These are phyloP conservation scores for Cerastis rubricosa DNA, from an alignment of 2,888 invertebrate species.

Conservation along the genomic window DNA sequence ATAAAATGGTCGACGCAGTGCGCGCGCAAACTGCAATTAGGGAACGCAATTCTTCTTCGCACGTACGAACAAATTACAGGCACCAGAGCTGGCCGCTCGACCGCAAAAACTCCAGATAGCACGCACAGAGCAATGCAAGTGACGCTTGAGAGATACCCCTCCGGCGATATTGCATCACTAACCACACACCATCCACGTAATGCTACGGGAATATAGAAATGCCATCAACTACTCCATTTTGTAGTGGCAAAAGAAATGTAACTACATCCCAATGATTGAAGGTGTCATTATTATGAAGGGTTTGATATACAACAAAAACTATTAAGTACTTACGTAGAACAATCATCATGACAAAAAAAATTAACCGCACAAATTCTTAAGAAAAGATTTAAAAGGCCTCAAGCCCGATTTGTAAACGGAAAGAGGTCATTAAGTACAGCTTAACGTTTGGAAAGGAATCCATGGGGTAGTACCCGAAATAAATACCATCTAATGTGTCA, in stretches of 20 bases:
- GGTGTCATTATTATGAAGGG: conserved; percentile 31
- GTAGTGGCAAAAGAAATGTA: conserved; percentile 53
- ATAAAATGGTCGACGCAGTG: conserved; percentile 74
- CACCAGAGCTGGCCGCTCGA: conserved; percentile 70
- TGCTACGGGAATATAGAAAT: conserved; percentile 50
- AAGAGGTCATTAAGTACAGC: conserved; percentile 79
- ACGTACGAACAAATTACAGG: conserved; percentile 88
- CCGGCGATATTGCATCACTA: conserved; percentile 51
- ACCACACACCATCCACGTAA: conserved; percentile 44
- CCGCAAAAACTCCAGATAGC: conserved; percentile 63
- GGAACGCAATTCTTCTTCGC: conserved; percentile 84
- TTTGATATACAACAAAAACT: conserved; percentile 49
- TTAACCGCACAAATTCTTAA: conserved; percentile 53
- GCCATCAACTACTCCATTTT: conserved; percentile 51
- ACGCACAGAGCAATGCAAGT: conserved; percentile 61
- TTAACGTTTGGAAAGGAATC: conserved; percentile 75
- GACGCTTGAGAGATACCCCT: conserved; percentile 52
- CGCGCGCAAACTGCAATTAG: conserved; percentile 80
- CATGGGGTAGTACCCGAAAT: conserved; percentile 75
- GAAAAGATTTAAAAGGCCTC: conserved; percentile 57
- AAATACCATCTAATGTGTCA: conserved; percentile 81
- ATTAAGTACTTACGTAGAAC: conserved; percentile 35
- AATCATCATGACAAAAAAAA: conserved; percentile 48
- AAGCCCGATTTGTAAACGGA: conserved; percentile 69
- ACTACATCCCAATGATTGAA: conserved; percentile 45